phyloP scores from a whole-genome alignment of 2,888 invertebrate genomes.

The Eulithis testata region DNA sequence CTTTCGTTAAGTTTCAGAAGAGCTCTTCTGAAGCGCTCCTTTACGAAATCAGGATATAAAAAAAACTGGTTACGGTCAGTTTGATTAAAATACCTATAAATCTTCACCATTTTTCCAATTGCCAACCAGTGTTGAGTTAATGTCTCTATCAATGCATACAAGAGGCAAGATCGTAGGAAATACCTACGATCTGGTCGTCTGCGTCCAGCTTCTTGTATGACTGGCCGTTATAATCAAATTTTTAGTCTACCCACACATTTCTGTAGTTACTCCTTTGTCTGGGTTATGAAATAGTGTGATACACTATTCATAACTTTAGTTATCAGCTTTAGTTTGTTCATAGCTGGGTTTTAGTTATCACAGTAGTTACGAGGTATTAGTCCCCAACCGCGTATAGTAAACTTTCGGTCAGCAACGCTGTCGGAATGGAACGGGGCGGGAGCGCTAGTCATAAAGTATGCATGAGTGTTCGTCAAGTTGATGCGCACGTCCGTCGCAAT shows the following conservation, averaged over 20 bases:
- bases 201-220: too few relatives aligned
- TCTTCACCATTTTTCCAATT: background rate
- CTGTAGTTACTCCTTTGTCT: background rate
- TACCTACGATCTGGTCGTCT: too few relatives aligned
- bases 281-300: slow-evolving; percentile 4
- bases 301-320: background rate
- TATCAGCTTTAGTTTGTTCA: too few relatives aligned
- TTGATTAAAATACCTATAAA: background rate
- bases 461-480: slow-evolving; percentile 60
- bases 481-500: slow-evolving; percentile 32
- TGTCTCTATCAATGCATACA: too few relatives aligned
- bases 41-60: too few relatives aligned
- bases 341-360: slow-evolving; percentile 8
- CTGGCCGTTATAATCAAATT: too few relatives aligned
- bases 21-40: too few relatives aligned
- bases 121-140: too few relatives aligned
- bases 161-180: too few relatives aligned
- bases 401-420: slow-evolving; percentile 19
- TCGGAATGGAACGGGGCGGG: slow-evolving; percentile 17
- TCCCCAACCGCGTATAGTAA: slow-evolving; percentile 16
- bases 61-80: background rate
- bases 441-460: slow-evolving; percentile 64
- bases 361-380: slow-evolving; percentile 10
- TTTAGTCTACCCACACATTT: too few relatives aligned
- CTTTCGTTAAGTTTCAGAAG: too few relatives aligned